Base-by-base conservation (phyloP, 2,797 vertebrate species). In the Pogonophryne albipinna region DNA sequence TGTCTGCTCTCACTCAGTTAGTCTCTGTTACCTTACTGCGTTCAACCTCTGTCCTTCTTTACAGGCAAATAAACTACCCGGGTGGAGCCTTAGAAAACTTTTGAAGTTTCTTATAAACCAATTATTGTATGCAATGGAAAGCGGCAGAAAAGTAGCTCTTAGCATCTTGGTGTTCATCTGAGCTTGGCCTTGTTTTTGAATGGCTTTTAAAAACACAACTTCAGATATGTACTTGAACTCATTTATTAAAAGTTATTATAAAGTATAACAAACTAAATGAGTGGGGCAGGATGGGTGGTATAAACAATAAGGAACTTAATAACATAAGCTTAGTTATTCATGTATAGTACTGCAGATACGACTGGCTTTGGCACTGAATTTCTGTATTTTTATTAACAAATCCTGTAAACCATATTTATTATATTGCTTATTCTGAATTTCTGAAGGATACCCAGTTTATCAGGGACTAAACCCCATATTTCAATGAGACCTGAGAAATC, bases 401-500 rank as follows among this genome's bases (percentile, higher is more conserved):
- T 71, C 74, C 74, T 74, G 74, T 78, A 85, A 86, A 81, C 80
- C 47, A 44, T 66, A 47, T 86, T 61, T 65, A 67, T 71, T 70
- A 46, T 63, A 66, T 71, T 80, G 76, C 64, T 79, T 75, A 64
- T 85, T 77, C 64, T 27, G 1, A 27, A 27, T 27, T 27, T 27
- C 27, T 27, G 52, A 79, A 74, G 57, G 49, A 71, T 62, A 84
- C 67, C 73, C 63, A 72, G 59, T 82, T 82, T 66, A n/a, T 71
- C n/a, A 15, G 71, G 65, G 67, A 71, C 4, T 64, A 50, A 80
- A 73, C 60, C 62, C 58, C 50, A 52, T 73, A 23, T 56, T 70
- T 85, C 50, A 75, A 42, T 63, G 66, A 87, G 75, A 84, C 89
- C 85, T 90, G 90, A 91, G 88, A 87, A 80, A 89, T 89, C 58